Percentiles rank a stretch among this genome's conserved stretches.
phyloP scores from a whole-genome alignment of 2,888 invertebrate genomes.

The Portevinia maculata region DNA sequence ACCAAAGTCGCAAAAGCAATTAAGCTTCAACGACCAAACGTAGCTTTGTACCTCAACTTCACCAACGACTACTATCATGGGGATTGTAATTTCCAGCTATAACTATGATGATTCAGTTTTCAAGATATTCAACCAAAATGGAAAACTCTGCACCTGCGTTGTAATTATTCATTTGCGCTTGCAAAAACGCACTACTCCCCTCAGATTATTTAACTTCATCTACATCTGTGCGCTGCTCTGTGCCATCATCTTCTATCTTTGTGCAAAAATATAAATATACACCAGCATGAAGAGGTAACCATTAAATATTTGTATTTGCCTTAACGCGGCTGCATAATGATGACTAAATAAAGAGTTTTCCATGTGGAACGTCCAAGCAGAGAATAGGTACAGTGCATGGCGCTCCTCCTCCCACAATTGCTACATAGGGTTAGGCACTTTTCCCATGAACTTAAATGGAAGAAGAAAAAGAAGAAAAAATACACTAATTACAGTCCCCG shows the following conservation, averaged over 20 bases:
- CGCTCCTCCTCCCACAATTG: slow-evolving; percentile 65
- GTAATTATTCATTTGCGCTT: slow-evolving; percentile 64
- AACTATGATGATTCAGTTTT: slow-evolving; percentile 55
- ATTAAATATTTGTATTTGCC: slow-evolving; percentile 70
- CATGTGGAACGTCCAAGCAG: slow-evolving; percentile 56
- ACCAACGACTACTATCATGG: slow-evolving; percentile 37
- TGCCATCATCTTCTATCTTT: slow-evolving; percentile 20
- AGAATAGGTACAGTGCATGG: slow-evolving; percentile 46
- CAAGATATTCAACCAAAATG: slow-evolving; percentile 14
- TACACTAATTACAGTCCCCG: slow-evolving; percentile 65
- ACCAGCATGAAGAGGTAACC: slow-evolving; percentile 46
- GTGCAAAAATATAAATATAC: slow-evolving; percentile 21
- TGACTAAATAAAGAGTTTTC: slow-evolving; percentile 73
- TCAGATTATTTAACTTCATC: slow-evolving; percentile 40
- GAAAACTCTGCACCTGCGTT: slow-evolving; percentile 71
- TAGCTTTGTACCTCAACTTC: slow-evolving; percentile 28
- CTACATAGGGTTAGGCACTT: slow-evolving; percentile 6
- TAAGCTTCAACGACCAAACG: slow-evolving; percentile 42
- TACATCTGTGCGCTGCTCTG: neutral
- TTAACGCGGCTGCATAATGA: slow-evolving; percentile 67
- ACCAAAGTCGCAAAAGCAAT: slow-evolving; percentile 64
- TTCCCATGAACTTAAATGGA: slow-evolving; percentile 60
- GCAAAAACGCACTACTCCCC: slow-evolving; percentile 64
- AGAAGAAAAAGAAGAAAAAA: neutral
- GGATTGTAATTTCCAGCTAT: slow-evolving; percentile 43